Base-by-base conservation (phyloP, 1,140 invertebrate species). In the Conopomorpha cramerella region DNA sequence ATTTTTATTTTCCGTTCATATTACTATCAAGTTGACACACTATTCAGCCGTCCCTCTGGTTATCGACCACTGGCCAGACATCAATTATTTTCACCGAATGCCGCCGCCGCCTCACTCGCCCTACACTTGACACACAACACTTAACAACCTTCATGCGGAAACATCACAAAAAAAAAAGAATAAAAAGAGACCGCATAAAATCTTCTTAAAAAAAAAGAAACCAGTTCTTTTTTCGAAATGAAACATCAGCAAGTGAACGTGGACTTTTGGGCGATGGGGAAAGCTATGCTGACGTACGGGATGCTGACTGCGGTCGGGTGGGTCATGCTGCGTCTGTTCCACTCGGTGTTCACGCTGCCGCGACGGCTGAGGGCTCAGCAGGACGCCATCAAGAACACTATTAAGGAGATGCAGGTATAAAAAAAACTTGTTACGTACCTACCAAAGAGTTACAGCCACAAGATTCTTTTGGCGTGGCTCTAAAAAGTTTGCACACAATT, bases 201-300 rank as follows among this genome's bases (percentile, higher is more conserved):
- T n/a, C n/a, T n/a, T n/a, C n/a, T n/a, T n/a, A n/a, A n/a, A n/a
- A n/a, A n/a, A n/a, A n/a, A n/a, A n/a, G n/a, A n/a, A n/a, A n/a
- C n/a, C n/a, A n/a, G n/a, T n/a, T n/a, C n/a, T n/a, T n/a, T n/a
- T 8, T 8, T 34, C 34, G 43, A 44, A 35, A 81, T 81, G 80
- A 78, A 73, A 38, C 46, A 67, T 19, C 78, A 81, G 47, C 51
- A 79, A 56, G 77, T 82, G 0, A 59, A 45, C 8, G 74, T 81
- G 18, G 78, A 82, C 41, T 70, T 67, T 19, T 78, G 73, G 72
- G 55, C 66, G 2, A 81, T 81, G 77, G 33, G 53, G 0, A 63
- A 78, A 35, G 52, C 70, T 0, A 78, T 78, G 61, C 31, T 68
- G 1, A 51, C 63, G 8, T 82, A 80, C 39, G 46, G 71, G 2